Evolutionary conservation across 2,888 invertebrate genomes (phyloP).

Genomic region (Invenusta paracnida): DNA sequence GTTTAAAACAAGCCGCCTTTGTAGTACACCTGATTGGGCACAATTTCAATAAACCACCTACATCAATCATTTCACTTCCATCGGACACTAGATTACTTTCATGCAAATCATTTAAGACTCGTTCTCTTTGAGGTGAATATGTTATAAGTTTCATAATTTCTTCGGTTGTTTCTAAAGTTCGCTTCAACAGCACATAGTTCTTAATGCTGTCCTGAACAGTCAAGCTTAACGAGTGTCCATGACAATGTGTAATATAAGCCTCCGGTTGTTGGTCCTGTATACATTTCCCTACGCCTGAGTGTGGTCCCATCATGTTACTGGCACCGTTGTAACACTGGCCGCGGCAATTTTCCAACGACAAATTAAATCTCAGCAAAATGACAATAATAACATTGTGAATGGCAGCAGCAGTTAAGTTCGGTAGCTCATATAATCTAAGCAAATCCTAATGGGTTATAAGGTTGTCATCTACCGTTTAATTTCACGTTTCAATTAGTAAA

Average conservation of each 20-base stretch:
- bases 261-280: constrained; percentile 7
- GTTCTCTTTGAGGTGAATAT: constrained; percentile 11
- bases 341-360: background rate
- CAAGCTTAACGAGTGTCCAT: constrained; percentile 11
- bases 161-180: background rate
- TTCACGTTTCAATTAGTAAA: background rate
- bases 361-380: background rate
- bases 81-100: constrained; percentile 8
- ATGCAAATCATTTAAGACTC: constrained; percentile 12
- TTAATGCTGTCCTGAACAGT: constrained; percentile 12
- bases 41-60: background rate
- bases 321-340: background rate
- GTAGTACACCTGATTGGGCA: constrained; percentile 6
- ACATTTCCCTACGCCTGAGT: constrained; percentile 1
- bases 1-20: constrained; percentile 18
- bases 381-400: background rate
- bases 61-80: constrained; percentile 14
- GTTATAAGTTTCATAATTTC: constrained; percentile 21
- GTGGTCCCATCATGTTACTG: constrained; percentile 23
- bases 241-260: background rate
- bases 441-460: background rate
- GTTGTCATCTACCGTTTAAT: background rate
- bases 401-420: background rate
- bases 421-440: background rate
- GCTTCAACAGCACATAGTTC: constrained; percentile 7